Base-by-base conservation (phyloP, 2,113 vertebrate species). In the Clarias magur region DNA sequence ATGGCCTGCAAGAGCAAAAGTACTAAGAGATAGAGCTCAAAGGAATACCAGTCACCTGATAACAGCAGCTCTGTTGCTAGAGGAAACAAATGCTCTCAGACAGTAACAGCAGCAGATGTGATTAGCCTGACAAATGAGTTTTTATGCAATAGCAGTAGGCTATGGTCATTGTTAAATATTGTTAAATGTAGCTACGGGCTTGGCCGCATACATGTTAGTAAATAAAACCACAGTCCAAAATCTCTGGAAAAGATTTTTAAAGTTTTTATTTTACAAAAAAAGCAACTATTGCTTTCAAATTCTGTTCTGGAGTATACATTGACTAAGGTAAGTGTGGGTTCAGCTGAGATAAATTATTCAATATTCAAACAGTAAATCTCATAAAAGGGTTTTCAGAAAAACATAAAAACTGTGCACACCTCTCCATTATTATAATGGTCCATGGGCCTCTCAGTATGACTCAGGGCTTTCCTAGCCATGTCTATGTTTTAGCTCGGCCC, bases 381-480 rank as follows among this genome's bases (percentile, higher is more conserved):
- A 57, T 57, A 15, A 76, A 81, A 76, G 80, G 2, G 21, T 23
- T 83, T 79, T 79, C 10, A 79, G 23, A 53, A 83, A 75, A 68
- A 82, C 48, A 79, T 53, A 53, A 83, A 73, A 59, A 82, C 48
- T 57, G 75, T 80, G 63, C 17, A 27, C 30, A 68, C 9, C 19
- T 62, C 17, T 65, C 78, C 10, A 76, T 65, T 48, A 56, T 25
- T 23, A 30, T 87, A 78, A 76, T 83, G 72, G 81, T 15, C 19
- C 57, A 65, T 63, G 17, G n/a, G 56, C 16, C 68, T 60, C 68
- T 75, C 57, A 75, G 57, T 65, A 82, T 75, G 81, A 83, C 81
- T 83, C 70, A 76, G n/a, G 7, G 38, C 21, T 76, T 76, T 87
- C 34, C n/a, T 76, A 73, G 79, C 67, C 10, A n/a, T 84, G 72